These are phyloP conservation scores for Nicator chloris DNA, from an alignment of 2,113 vertebrate species.

Conservation along the genomic window DNA sequence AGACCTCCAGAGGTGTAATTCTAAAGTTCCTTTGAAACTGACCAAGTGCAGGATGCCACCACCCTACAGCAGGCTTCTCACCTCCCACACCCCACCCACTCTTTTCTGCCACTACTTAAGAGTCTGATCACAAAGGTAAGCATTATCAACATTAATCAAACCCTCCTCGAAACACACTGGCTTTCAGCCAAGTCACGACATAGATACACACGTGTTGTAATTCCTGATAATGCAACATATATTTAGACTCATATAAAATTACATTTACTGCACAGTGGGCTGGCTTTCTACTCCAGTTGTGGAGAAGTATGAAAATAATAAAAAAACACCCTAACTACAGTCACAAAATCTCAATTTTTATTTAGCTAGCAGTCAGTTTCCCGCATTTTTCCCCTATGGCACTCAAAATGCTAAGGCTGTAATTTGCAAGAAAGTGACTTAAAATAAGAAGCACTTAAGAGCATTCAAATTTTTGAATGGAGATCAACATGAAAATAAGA, in stretches of 20 bases:
- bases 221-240: background rate
- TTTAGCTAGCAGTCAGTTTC: background rate
- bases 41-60: background rate
- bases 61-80: background rate
- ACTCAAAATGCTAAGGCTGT: background rate
- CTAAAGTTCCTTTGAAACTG: background rate
- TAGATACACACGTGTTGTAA: background rate
- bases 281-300: background rate
- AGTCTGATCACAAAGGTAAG: background rate
- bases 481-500: background rate
- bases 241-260: background rate
- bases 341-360: background rate
- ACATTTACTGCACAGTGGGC: background rate
- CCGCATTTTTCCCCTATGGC: background rate
- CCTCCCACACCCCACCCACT: background rate
- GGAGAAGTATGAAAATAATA: background rate
- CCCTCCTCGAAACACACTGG: background rate
- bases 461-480: background rate
- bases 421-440: background rate
- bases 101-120: background rate
- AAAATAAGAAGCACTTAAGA: background rate
- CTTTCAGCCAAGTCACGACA: background rate
- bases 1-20: background rate
- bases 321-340: background rate
- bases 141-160: background rate